These are phyloP conservation scores for Pongo pygmaeus DNA, from an alignment of 2,113 vertebrate genomes.

Conservation along the genomic window DNA sequence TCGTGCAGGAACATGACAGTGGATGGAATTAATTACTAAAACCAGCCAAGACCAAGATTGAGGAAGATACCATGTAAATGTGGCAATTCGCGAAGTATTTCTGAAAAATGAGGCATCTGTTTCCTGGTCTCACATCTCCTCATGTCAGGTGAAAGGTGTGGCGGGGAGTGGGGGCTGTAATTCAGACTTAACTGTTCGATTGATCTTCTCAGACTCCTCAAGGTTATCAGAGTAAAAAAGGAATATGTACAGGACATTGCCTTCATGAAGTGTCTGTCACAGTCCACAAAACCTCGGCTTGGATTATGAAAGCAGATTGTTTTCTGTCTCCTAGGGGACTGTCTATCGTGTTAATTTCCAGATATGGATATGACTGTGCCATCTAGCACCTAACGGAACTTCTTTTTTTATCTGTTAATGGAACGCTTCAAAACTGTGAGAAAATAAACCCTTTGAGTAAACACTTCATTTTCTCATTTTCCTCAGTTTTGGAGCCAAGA, in stretches of 20 bases:
- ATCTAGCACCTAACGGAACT: neutral
- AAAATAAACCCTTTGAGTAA: neutral
- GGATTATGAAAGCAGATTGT: neutral
- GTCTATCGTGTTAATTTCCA: neutral
- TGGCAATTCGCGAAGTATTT: neutral
- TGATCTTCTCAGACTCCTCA: neutral
- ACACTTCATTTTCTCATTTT: neutral
- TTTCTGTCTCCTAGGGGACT: neutral
- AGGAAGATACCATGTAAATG: neutral
- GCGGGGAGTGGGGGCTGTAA: neutral
- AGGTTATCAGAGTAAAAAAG: no score
- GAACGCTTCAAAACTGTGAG: neutral
- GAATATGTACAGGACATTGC: fast-evolving
- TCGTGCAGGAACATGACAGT: neutral
- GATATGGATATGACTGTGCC: no score
- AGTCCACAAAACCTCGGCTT: neutral
- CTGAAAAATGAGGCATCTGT: neutral
- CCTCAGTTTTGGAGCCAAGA: neutral
- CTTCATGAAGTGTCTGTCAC: neutral
- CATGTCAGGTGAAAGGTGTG: neutral
- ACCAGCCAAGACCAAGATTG: neutral
- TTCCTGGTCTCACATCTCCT: neutral
- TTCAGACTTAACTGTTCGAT: neutral
- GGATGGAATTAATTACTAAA: neutral
- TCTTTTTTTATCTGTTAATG: neutral